These are phyloP conservation scores for Rhorus exstirpatorius DNA, from an alignment of 2,888 invertebrate species.

Conservation along the genomic window DNA sequence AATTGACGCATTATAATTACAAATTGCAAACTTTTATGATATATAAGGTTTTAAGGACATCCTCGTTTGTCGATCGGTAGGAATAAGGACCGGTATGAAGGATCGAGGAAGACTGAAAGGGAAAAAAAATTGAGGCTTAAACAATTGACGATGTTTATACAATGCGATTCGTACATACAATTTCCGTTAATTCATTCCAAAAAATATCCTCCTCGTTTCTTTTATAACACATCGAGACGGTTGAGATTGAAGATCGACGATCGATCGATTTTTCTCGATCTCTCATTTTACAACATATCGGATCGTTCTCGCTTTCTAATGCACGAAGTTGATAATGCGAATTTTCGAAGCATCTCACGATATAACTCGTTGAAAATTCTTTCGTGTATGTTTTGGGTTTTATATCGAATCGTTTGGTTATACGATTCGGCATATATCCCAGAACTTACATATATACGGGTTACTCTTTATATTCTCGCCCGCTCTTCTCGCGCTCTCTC, in stretches of 20 bases:
- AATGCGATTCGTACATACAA: no score
- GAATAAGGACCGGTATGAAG: background rate
- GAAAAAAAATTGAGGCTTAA: conserved; percentile 17
- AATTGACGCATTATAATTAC: conserved; percentile 85
- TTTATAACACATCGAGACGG: no score
- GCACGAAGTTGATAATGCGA: no score
- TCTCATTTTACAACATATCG: no score
- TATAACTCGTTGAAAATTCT: conserved; percentile 19
- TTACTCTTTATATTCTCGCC: background rate
- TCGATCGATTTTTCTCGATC: no score
- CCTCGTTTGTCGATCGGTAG: conserved; percentile 29
- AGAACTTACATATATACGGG: no score
- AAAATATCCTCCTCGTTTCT: no score
- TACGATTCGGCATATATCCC: no score
- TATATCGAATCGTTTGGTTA: conserved; percentile 39
- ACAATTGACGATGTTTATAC: no score
- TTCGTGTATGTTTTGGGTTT: conserved; percentile 60
- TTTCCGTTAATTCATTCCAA: no score
- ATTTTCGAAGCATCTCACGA: conserved; percentile 7
- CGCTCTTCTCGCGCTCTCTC: conserved; percentile 26
- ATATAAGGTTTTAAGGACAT: conserved; percentile 64
- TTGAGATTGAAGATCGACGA: no score
- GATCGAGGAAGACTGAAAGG: background rate
- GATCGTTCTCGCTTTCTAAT: no score
- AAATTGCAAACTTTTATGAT: conserved; percentile 77